Evolutionary conservation across 2,888 invertebrate genomes (phyloP), one percentile per base, ranked within the genome.

Genomic region (Ectemnius lituratus): DNA sequence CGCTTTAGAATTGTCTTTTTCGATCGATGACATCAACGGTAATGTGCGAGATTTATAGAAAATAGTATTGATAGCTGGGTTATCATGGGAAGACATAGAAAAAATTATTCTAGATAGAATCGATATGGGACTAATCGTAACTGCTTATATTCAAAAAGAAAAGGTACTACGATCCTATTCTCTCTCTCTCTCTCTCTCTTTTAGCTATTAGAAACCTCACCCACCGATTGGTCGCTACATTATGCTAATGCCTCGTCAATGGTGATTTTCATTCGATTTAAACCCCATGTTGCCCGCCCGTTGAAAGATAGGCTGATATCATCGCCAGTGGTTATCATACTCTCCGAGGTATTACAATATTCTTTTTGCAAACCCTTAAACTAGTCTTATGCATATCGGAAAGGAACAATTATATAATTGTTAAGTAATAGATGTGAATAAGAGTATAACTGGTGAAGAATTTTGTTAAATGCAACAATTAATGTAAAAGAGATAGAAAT

Each of bases 251-350:
- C 80, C 83, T 83, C 81, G 85, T 86, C 85, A 84, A 85, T 82
- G 83, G 85, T 85, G 85, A 85, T 84, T 85, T 85, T 85, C 84
- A 86, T 86, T 86, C 83, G 84, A 85, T 86, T 85, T 85, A 86
- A 85, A 82, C 79, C 76, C 83, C 84, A 71, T 85, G 85, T 85
- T 82, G 85, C 80, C 82, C 81, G 82, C 85, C 84, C 83, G 85
- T 85, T 80, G 81, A 82, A 81, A 84, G 85, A 86, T 84, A 85
- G 75, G 78, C 79, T 70, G 84, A 86, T 84, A 85, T 73, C 65
- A 65, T 56, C 56, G 60, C 45, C 84, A 86, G 85, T 78, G 85
- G 84, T 84, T 85, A 83, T 79, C 86, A 86, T 82, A 74, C 59
- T 28, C 18, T 61, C 47, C 46, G 6, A 52, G 16, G 0, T 13